These are phyloP conservation scores for Balaenoptera acutorostrata DNA, from an alignment of 2,113 vertebrate species.

Conservation along the genomic window DNA sequence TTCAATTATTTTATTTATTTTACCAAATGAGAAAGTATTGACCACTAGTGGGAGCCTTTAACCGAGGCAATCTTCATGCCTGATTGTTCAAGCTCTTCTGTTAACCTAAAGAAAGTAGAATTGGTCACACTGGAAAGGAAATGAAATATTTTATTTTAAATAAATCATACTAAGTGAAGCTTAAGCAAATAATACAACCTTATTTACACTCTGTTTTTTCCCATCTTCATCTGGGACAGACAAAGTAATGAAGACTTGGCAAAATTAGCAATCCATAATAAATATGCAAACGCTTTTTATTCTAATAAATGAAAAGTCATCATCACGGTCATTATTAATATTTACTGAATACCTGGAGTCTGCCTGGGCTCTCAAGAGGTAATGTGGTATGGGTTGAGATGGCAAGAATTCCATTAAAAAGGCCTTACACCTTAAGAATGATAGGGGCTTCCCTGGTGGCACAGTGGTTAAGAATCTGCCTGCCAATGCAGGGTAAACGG, in stretches of 20 bases:
- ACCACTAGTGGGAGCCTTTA: constrained; percentile 57
- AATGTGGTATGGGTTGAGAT: neutral
- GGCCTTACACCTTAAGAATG: neutral
- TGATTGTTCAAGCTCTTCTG: neutral
- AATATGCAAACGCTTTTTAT: constrained; percentile 12
- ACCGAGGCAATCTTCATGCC: neutral
- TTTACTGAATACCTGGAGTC: neutral
- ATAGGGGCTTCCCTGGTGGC: neutral
- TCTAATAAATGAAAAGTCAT: constrained; percentile 8
- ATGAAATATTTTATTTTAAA: constrained; percentile 40
- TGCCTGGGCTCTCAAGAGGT: neutral
- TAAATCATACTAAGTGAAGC: constrained; percentile 6
- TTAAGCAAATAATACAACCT: neutral
- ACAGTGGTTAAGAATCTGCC: too few species aligned
- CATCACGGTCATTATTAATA: neutral
- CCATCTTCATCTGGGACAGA: constrained; percentile 14
- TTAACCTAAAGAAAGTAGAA: constrained; percentile 22
- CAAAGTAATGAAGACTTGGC: constrained; percentile 19
- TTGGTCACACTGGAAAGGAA: constrained; percentile 21
- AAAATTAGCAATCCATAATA: constrained; percentile 7
- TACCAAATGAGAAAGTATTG: constrained; percentile 29
- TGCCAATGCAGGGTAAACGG: too few species aligned
- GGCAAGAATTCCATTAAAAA: constrained; percentile 4
- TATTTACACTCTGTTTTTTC: neutral
- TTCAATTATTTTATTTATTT: constrained; percentile 30